Evolutionary conservation across 2,797 vertebrate species (phyloP).

Genomic region (Spea hammondii): DNA sequence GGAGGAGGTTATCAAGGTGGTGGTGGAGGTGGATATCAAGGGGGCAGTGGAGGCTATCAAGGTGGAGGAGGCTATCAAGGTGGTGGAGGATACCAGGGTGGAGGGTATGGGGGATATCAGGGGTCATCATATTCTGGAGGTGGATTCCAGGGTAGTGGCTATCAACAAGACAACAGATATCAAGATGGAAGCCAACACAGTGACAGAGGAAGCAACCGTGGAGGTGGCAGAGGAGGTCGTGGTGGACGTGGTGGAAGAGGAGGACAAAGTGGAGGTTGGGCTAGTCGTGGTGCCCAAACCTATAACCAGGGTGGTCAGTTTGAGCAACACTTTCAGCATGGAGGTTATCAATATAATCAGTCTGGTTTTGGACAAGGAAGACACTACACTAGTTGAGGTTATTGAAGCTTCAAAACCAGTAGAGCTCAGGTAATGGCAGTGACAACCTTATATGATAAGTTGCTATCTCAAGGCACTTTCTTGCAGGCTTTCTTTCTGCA

Average conservation of each 20-base stretch:
- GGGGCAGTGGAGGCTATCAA: constrained; percentile 68
- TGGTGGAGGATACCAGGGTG: constrained; percentile 61
- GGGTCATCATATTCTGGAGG: constrained; percentile 75
- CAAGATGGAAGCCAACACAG: constrained; percentile 75
- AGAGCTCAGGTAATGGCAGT: constrained; percentile 74
- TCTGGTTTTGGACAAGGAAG: constrained; percentile 92
- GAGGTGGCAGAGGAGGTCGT: constrained; percentile 69
- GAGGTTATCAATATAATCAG: constrained; percentile 93
- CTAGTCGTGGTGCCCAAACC: constrained; percentile 85
- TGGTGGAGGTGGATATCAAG: constrained; percentile 55
- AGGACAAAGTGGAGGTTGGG: constrained; percentile 85
- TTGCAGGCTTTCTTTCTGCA: constrained; percentile 1
- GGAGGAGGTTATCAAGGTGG: constrained; percentile 73
- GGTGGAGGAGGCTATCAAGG: constrained; percentile 67
- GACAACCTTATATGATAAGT: constrained; percentile 33
- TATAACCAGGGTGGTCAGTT: constrained; percentile 95
- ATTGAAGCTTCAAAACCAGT: constrained; percentile 60
- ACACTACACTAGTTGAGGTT: constrained; percentile 89
- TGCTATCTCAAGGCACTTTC: background rate
- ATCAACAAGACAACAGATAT: constrained; percentile 76
- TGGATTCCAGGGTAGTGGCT: constrained; percentile 73
- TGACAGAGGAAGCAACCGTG: constrained; percentile 73
- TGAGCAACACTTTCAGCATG: constrained; percentile 98
- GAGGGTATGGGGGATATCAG: constrained; percentile 78
- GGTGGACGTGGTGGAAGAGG: constrained; percentile 70